phyloP scores from a whole-genome alignment of 2,113 vertebrate species.

The Oreotrochilus melanogaster region DNA sequence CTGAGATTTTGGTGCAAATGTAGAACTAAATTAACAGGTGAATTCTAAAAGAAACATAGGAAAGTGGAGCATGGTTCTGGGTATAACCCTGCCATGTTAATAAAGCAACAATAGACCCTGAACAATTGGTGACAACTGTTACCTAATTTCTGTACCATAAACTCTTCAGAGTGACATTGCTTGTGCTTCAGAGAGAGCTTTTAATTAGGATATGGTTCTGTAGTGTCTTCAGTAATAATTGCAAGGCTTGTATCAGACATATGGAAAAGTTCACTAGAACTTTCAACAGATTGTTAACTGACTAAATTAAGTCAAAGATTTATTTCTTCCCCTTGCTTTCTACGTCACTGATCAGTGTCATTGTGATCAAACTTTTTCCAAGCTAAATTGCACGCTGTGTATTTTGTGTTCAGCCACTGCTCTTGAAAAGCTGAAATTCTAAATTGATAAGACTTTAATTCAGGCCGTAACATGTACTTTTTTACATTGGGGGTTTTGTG shows the following conservation, averaged over 20 bases:
- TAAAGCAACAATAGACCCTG: not conserved
- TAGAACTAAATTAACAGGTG: not conserved
- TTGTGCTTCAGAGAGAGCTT: conserved; percentile 10
- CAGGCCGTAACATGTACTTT: not conserved
- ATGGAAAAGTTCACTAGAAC: conserved; percentile 34
- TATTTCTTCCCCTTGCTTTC: conserved; percentile 1
- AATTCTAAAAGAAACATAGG: not conserved
- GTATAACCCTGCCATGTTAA: not conserved
- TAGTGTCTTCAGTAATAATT: conserved; percentile 17
- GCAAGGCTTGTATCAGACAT: conserved; percentile 23
- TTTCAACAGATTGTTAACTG: conserved; percentile 22
- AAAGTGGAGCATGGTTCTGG: not conserved
- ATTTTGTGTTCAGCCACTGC: not conserved
- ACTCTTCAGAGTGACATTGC: not conserved
- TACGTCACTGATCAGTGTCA: not conserved
- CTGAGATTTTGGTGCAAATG: not conserved
- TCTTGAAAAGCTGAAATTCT: not conserved
- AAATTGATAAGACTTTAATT: not conserved
- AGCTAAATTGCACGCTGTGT: not conserved
- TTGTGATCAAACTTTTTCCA: not conserved
- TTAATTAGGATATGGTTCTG: conserved; percentile 44
- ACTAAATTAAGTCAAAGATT: conserved; percentile 24
- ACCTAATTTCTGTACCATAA: not conserved
- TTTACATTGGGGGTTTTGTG: not conserved
- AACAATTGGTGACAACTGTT: not conserved